These are phyloP conservation scores for Margarornis squamiger DNA, from an alignment of 2,797 vertebrate species.

Conservation along the genomic window DNA sequence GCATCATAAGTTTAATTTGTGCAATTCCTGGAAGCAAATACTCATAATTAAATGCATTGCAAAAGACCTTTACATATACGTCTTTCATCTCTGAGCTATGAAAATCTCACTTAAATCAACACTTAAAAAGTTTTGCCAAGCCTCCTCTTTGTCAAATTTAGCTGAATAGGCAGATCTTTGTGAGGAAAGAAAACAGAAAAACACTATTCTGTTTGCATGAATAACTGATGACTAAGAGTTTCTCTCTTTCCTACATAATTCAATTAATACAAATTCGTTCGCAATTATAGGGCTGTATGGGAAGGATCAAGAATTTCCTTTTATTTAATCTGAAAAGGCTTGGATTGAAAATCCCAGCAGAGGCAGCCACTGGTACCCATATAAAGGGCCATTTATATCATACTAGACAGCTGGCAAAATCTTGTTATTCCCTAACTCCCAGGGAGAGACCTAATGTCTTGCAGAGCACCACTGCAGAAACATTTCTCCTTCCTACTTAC, in stretches of 20 bases:
- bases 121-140: slow-evolving; percentile 61
- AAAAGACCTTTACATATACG: slow-evolving; percentile 61
- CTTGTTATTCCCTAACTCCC: slow-evolving; percentile 42
- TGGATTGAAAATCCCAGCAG: slow-evolving; percentile 38
- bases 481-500: slow-evolving; percentile 7
- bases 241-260: slow-evolving; percentile 62
- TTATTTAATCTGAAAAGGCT: slow-evolving; percentile 57
- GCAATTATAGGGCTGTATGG: slow-evolving; percentile 33
- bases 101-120: slow-evolving; percentile 71
- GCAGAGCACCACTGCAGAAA: slow-evolving; percentile 30
- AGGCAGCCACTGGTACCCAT: slow-evolving; percentile 26
- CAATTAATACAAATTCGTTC: slow-evolving; percentile 63
- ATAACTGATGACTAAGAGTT: slow-evolving; percentile 69
- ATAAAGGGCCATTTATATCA: slow-evolving; percentile 36
- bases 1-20: slow-evolving; percentile 59
- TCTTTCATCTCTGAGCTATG: slow-evolving; percentile 62
- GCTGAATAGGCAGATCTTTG: slow-evolving; percentile 57
- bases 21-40: slow-evolving; percentile 63
- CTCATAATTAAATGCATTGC: slow-evolving; percentile 64
- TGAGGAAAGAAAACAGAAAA: slow-evolving; percentile 48
- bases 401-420: slow-evolving; percentile 47
- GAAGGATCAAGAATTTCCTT: slow-evolving; percentile 56
- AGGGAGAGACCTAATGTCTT: slow-evolving; percentile 61
- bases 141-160: slow-evolving; percentile 40
- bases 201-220: slow-evolving; percentile 37